Evolutionary conservation across 2,797 vertebrate genomes (phyloP).

Genomic region (Acrossocheilus fasciatus): DNA sequence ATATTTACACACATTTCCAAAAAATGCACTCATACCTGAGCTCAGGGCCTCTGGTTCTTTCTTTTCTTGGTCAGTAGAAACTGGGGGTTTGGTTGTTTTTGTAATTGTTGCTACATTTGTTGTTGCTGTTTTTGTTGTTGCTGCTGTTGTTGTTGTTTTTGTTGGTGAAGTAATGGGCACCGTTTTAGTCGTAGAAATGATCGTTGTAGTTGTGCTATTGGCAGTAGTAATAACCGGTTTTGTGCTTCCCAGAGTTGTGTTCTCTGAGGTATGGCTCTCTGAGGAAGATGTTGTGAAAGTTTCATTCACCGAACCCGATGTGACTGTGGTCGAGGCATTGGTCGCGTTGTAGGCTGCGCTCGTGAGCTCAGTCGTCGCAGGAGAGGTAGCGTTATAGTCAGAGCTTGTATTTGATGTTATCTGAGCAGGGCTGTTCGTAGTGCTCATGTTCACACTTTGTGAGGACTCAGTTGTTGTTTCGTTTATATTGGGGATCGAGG

Average conservation of each 20-base stretch:
- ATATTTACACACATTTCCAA: background rate
- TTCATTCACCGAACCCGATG: background rate
- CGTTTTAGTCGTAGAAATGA: background rate
- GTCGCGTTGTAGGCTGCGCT: background rate
- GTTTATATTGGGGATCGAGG: background rate
- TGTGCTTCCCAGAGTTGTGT: background rate
- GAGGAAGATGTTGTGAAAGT: background rate
- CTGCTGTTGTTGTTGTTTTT: background rate
- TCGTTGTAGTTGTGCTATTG: background rate
- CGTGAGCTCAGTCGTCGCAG: background rate
- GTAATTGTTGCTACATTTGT: background rate
- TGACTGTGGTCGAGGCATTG: background rate
- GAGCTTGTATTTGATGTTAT: background rate
- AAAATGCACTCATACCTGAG: constrained; percentile 21
- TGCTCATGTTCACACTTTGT: background rate
- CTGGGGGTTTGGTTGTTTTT: background rate
- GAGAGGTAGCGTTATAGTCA: background rate
- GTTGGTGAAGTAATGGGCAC: background rate
- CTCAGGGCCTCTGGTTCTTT: constrained; percentile 8
- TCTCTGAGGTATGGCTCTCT: background rate
- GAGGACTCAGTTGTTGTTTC: background rate
- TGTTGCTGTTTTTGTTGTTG: background rate
- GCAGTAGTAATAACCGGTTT: background rate
- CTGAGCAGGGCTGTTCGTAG: background rate
- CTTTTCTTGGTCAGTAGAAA: background rate